phyloP scores from a whole-genome alignment of 2,888 invertebrate species.

The Metellina segmentata region DNA sequence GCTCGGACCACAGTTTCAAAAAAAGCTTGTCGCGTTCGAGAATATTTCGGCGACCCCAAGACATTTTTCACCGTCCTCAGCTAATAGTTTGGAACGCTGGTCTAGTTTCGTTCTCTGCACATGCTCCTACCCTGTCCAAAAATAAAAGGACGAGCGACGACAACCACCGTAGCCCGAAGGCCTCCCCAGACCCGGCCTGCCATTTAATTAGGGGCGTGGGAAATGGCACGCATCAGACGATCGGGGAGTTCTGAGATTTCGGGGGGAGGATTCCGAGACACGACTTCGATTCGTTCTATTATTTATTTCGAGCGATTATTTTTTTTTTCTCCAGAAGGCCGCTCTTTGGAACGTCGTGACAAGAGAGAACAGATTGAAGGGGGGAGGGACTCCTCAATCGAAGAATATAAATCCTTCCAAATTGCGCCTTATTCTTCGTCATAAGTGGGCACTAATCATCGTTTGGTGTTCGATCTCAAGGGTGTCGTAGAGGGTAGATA shows the following conservation, averaged over 20 bases:
- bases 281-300: slow-evolving; percentile 37
- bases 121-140: not conserved
- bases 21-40: too few species aligned
- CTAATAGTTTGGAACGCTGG: too few species aligned
- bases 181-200: slow-evolving; percentile 39
- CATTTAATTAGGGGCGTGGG: slow-evolving; percentile 74
- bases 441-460: slow-evolving; percentile 60
- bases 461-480: slow-evolving; percentile 47
- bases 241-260: slow-evolving; percentile 68
- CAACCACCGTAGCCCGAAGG: slow-evolving; percentile 31
- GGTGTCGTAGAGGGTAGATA: slow-evolving; percentile 26
- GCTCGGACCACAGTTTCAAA: too few species aligned
- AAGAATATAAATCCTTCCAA: slow-evolving; percentile 63
- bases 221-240: slow-evolving; percentile 62
- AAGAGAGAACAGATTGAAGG: not conserved
- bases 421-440: slow-evolving; percentile 58
- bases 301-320: not conserved
- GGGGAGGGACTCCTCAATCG: not conserved
- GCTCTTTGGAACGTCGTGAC: not conserved
- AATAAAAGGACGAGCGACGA: not conserved
- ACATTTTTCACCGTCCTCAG: too few species aligned
- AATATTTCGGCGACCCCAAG: too few species aligned
- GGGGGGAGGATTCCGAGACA: slow-evolving; percentile 56
- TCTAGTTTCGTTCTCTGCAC: too few species aligned
- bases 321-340: slow-evolving; percentile 4